Conservation (phyloP, 2,888 invertebrate species). For the Cryptus viduatorius region DNA sequence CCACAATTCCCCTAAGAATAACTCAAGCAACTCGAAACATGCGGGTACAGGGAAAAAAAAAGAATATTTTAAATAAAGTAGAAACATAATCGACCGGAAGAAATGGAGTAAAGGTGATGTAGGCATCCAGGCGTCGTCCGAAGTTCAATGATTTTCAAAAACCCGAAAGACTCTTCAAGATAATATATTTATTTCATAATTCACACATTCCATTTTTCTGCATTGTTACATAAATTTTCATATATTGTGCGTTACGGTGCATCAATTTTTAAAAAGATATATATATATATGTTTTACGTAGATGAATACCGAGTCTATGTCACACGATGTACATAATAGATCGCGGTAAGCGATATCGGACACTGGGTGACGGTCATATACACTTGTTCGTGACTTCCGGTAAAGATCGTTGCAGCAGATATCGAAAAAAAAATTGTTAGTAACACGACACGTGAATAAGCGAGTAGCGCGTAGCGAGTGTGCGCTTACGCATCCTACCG, state of each 20-base stretch:
- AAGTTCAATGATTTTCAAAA: background rate
- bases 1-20: too few species aligned
- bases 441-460: background rate
- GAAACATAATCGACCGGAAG: slow-evolving; percentile 78
- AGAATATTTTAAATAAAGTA: too few species aligned
- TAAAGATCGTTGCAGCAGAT: slow-evolving; percentile 3
- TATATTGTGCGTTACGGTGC: background rate
- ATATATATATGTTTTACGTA: background rate
- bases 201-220: background rate
- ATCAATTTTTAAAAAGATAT: background rate
- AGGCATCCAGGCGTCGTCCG: slow-evolving; percentile 68
- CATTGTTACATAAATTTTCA: background rate
- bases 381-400: slow-evolving; percentile 5
- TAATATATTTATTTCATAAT: background rate
- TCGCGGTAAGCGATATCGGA: slow-evolving; percentile 10
- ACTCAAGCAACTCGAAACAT: too few species aligned
- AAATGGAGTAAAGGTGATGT: slow-evolving; percentile 81
- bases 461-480: too few species aligned
- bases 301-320: slow-evolving; percentile 13
- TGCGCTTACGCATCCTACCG: too few species aligned
- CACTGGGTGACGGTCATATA: background rate
- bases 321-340: slow-evolving; percentile 14
- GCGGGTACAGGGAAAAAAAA: too few species aligned
- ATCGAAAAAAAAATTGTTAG: background rate
- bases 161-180: background rate